phyloP scores from a whole-genome alignment of 35 echinoderm and acorn worm genomes.

The Ophiothrix spiculata region DNA sequence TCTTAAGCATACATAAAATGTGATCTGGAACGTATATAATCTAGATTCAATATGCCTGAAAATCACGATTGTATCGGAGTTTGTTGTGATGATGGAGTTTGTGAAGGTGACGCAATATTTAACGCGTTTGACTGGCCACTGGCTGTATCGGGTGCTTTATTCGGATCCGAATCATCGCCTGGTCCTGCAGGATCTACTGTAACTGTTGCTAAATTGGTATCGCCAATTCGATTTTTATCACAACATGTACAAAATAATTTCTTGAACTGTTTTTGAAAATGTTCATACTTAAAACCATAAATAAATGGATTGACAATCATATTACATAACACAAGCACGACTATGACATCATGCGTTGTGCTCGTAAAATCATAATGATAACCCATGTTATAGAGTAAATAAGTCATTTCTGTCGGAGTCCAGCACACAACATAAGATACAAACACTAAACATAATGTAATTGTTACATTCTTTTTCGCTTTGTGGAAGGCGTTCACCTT shows the following conservation, averaged over 20 bases:
- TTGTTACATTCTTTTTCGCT: slow-evolving; percentile 88
- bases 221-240: not conserved
- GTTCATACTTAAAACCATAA: slow-evolving; percentile 68
- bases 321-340: slow-evolving; percentile 52
- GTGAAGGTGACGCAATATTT: not conserved
- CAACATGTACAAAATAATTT: slow-evolving; percentile 24
- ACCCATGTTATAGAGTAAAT: slow-evolving; percentile 59
- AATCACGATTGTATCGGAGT: too few species aligned
- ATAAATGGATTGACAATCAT: slow-evolving; percentile 75
- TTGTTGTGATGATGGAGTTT: too few species aligned
- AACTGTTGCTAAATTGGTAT: not conserved
- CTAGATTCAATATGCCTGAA: too few species aligned
- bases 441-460: slow-evolving; percentile 72
- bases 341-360: slow-evolving; percentile 31
- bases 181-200: not conserved
- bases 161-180: not conserved
- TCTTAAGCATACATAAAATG: too few species aligned
- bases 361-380: slow-evolving; percentile 56
- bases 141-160: not conserved
- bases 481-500: slow-evolving; percentile 54
- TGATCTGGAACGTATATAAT: too few species aligned
- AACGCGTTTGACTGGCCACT: not conserved
- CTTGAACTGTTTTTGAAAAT: slow-evolving; percentile 50
- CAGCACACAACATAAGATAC: slow-evolving; percentile 77
- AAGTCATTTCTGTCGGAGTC: slow-evolving; percentile 59